A percentile compares a stretch with the other conserved stretches of the same genome.
Conservation (phyloP, 2,797 vertebrate genomes). For the Chelidonichthys spinosus region DNA sequence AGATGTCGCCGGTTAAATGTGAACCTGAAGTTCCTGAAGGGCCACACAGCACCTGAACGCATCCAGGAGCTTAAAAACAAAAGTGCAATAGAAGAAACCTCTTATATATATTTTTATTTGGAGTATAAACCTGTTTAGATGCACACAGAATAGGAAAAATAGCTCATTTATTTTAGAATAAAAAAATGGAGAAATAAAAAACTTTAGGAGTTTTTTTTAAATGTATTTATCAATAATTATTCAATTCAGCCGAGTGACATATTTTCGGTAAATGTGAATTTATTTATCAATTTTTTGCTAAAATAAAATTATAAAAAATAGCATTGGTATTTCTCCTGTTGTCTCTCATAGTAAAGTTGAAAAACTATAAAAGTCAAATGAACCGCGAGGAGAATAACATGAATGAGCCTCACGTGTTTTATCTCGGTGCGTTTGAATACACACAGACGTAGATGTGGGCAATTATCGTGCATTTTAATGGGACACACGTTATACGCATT, state of each 20-base stretch:
- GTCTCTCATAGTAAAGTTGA: neutral
- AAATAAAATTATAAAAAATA: no score
- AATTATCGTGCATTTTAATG: neutral
- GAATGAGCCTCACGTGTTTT: neutral
- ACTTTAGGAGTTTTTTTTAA: neutral
- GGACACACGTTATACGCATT: neutral
- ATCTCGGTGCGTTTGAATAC: neutral
- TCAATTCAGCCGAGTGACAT: neutral
- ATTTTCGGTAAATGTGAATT: neutral
- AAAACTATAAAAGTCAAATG: neutral
- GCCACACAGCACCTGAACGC: constrained; percentile 13
- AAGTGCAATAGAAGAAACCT: neutral
- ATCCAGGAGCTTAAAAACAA: neutral
- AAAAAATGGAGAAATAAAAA: neutral
- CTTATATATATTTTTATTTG: neutral
- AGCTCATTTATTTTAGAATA: neutral
- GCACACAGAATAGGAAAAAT: neutral
- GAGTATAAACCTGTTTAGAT: neutral
- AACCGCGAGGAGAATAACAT: neutral
- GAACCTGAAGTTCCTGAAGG: constrained; percentile 35
- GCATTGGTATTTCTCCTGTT: neutral
- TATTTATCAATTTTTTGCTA: neutral
- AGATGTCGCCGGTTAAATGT: constrained; percentile 71
- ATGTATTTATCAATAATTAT: neutral
- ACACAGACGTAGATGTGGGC: neutral